Conservation (phyloP, 92 coral and sea anemone genomes). For the Galaxea fascicularis region DNA sequence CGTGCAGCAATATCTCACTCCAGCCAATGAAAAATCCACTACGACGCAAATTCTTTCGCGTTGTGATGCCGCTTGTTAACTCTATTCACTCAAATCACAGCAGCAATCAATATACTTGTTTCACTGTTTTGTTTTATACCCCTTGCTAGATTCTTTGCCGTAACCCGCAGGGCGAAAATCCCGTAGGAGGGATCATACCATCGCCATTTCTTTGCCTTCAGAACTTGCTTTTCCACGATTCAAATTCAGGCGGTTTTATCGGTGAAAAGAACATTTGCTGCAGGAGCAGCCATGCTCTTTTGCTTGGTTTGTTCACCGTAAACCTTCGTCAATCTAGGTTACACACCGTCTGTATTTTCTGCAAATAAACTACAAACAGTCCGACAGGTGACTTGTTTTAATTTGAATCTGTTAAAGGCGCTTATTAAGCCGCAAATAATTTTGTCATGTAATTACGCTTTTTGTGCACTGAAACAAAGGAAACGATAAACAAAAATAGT, state of each 20-base stretch:
- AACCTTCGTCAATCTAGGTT: neutral
- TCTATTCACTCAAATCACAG: neutral
- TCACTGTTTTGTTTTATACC: neutral
- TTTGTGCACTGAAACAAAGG: neutral
- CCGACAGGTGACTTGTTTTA: conserved; percentile 12
- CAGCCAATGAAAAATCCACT: neutral
- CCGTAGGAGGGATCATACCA: neutral
- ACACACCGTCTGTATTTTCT: neutral
- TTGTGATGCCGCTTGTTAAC: neutral
- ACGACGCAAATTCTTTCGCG: neutral
- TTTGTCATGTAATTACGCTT: conserved; percentile 15
- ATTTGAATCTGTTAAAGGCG: conserved; percentile 6
- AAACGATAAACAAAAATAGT: neutral
- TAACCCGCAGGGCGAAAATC: neutral
- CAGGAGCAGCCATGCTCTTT: neutral
- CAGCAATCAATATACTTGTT: neutral
- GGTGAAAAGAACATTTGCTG: neutral
- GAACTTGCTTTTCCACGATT: neutral
- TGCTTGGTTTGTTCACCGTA: neutral
- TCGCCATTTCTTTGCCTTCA: neutral
- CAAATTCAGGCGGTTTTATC: neutral
- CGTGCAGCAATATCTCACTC: neutral
- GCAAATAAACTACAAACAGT: conserved; percentile 4
- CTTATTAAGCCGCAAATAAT: conserved; percentile 4
- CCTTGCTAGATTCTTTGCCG: neutral